phyloP scores from a whole-genome alignment of 2,113 vertebrate species.

The Eurystomus gularis region DNA sequence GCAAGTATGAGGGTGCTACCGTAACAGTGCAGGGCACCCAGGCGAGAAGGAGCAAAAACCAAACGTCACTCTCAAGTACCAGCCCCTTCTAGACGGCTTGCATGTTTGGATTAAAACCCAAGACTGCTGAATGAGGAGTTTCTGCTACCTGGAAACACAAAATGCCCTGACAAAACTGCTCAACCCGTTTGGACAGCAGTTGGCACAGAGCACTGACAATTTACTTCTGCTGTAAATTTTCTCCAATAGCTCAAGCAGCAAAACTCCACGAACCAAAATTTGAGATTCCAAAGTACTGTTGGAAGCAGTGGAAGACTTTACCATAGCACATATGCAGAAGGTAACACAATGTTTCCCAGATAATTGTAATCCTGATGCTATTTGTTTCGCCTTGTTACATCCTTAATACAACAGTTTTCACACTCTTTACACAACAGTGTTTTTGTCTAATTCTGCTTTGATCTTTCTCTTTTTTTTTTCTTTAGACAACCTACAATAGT shows the following conservation, averaged over 20 bases:
- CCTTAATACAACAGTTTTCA: not conserved
- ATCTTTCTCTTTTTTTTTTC: not conserved
- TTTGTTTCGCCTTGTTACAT: not conserved
- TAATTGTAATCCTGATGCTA: not conserved
- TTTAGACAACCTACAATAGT: not conserved
- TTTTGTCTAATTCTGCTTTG: not conserved
- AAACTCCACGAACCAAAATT: not conserved
- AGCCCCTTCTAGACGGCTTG: not conserved
- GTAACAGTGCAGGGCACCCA: not conserved
- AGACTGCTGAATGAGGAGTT: not conserved
- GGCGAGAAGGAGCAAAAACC: not conserved
- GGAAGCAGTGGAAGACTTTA: not conserved
- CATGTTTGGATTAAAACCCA: not conserved
- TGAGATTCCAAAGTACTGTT: not conserved
- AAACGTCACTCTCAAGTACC: not conserved
- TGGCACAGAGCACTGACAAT: not conserved
- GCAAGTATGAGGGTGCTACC: not conserved
- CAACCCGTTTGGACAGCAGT: accelerated
- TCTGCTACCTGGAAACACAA: not conserved
- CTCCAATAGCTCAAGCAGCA: not conserved
- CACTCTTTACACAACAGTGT: not conserved
- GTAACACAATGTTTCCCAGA: not conserved
- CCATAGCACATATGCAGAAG: not conserved
- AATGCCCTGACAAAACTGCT: not conserved
- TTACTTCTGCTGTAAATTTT: not conserved